Conservation (phyloP, 1,140 invertebrate species). For the Andricus grossulariae region DNA sequence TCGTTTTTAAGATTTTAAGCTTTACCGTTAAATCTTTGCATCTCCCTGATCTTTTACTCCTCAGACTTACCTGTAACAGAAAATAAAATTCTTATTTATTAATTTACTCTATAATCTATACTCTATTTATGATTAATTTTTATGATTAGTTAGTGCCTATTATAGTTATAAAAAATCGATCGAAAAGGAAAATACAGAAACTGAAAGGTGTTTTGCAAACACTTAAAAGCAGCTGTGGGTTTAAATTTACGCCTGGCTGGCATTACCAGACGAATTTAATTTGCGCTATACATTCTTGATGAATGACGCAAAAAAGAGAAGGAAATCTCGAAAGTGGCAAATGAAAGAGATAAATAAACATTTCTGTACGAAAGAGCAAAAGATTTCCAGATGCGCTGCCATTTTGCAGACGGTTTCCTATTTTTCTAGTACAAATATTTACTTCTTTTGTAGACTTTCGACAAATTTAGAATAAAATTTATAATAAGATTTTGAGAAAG, state of each 20-base stretch:
- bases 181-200: too few relatives aligned
- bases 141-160: too few relatives aligned
- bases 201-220: too few relatives aligned
- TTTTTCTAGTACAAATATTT: not conserved
- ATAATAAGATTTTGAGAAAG: too few relatives aligned
- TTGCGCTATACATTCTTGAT: not conserved
- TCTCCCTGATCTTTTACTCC: not conserved
- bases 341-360: slow-evolving; percentile 16
- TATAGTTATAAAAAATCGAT: too few relatives aligned
- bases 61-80: slow-evolving; percentile 10
- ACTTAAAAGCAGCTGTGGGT: not conserved
- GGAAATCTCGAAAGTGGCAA: not conserved
- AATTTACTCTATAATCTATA: too few relatives aligned
- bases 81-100: not conserved
- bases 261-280: not conserved
- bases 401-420: not conserved
- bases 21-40: not conserved
- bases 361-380: not conserved
- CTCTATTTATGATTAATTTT: too few relatives aligned
- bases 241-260: not conserved
- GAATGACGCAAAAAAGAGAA: slow-evolving; percentile 4
- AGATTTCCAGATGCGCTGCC: not conserved
- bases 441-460: not conserved
- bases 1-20: not conserved
- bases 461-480: not conserved